These are phyloP conservation scores for Terrapene triunguis DNA, from an alignment of 2,113 vertebrate genomes.

Conservation along the genomic window DNA sequence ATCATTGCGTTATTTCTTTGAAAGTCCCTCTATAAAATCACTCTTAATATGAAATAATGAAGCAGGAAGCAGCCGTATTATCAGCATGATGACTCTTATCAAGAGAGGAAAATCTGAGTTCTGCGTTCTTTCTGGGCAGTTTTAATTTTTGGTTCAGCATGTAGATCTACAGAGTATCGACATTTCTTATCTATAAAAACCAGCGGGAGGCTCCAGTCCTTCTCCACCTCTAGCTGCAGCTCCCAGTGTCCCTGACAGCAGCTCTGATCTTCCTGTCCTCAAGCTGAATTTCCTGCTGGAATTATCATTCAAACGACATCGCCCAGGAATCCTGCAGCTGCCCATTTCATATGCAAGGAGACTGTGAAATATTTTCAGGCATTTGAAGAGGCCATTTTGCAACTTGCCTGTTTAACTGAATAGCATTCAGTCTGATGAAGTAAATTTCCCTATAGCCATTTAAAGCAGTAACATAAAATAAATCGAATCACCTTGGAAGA, in stretches of 20 bases:
- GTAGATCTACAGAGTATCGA: background rate
- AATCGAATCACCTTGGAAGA: background rate
- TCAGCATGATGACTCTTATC: background rate
- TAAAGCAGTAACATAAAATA: background rate
- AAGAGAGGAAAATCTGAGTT: background rate
- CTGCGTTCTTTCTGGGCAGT: background rate
- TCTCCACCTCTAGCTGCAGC: rapidly evolving
- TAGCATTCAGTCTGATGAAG: background rate
- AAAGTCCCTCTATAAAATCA: background rate
- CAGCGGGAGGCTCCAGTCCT: background rate
- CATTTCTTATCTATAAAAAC: background rate
- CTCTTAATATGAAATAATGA: conserved; percentile 17
- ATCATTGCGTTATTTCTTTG: conserved; percentile 25
- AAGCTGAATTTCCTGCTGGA: background rate
- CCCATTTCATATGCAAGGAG: background rate
- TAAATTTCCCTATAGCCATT: background rate
- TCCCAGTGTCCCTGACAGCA: background rate
- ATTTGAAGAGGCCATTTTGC: background rate
- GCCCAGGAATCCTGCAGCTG: background rate
- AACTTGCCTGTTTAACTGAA: background rate
- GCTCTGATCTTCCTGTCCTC: background rate
- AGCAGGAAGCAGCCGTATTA: background rate
- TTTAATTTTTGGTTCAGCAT: background rate
- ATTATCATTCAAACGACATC: background rate
- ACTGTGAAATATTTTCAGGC: background rate